These are phyloP conservation scores for Tetraneura akinire DNA, from an alignment of 1,140 invertebrate species.

Conservation along the genomic window DNA sequence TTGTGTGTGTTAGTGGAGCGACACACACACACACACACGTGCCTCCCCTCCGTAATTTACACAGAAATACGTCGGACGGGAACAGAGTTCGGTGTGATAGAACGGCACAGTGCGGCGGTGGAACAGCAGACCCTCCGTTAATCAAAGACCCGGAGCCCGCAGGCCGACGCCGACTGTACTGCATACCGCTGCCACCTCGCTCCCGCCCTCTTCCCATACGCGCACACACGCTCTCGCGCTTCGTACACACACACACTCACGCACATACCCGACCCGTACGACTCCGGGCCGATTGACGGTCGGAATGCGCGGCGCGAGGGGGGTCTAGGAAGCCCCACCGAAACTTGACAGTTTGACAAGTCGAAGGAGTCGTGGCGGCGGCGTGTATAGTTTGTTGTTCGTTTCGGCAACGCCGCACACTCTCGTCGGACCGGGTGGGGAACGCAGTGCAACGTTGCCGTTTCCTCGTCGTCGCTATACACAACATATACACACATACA, in stretches of 20 bases:
- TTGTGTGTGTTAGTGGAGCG: not conserved
- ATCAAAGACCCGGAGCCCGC: slow-evolving; percentile 46
- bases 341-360: slow-evolving; percentile 50
- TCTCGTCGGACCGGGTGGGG: slow-evolving; percentile 10
- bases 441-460: slow-evolving; percentile 38
- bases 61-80: not conserved
- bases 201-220: too few relatives aligned
- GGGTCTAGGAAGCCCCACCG: slow-evolving; percentile 30
- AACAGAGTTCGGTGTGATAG: not conserved
- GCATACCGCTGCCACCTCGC: slow-evolving; percentile 5
- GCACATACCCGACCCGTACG: too few relatives aligned
- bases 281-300: not conserved
- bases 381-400: not conserved
- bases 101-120: not conserved
- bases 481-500: too few relatives aligned
- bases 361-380: slow-evolving; percentile 32
- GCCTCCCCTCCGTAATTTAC: not conserved
- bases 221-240: too few relatives aligned
- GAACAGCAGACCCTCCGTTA: slow-evolving; percentile 37
- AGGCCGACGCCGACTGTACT: slow-evolving; percentile 9
- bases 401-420: slow-evolving; percentile 31
- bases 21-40: slow-evolving; percentile 20
- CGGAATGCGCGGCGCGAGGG: not conserved
- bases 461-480: slow-evolving; percentile 1
- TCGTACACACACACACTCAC: too few relatives aligned